These are phyloP conservation scores for Montipora foliosa DNA, from an alignment of 64 coral and sea anemone genomes.

Conservation along the genomic window DNA sequence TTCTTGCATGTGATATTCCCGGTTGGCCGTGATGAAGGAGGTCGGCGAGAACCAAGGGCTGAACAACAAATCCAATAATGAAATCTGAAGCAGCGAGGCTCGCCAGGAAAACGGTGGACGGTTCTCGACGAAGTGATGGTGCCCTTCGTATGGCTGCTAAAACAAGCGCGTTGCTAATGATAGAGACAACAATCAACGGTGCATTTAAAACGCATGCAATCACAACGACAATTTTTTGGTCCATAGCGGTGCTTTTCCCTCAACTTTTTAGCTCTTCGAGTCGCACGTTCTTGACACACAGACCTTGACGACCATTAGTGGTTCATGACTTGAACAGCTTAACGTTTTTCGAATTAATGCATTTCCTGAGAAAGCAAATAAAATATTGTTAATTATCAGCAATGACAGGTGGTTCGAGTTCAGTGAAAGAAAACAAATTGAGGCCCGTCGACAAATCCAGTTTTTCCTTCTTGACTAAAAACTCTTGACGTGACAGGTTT, in stretches of 20 bases:
- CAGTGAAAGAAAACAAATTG: too few species aligned
- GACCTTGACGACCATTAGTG: background rate
- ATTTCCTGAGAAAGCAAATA: too few species aligned
- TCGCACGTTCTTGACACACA: background rate
- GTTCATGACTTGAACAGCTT: background rate
- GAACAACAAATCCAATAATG: background rate
- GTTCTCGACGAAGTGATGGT: conserved; percentile 12
- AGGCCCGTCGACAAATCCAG: too few species aligned
- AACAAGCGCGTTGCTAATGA: background rate
- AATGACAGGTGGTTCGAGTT: too few species aligned
- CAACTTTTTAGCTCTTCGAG: background rate
- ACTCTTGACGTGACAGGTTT: too few species aligned
- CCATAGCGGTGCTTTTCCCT: too few species aligned
- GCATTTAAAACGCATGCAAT: background rate
- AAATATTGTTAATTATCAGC: too few species aligned
- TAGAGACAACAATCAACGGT: background rate
- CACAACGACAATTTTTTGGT: background rate
- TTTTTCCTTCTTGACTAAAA: too few species aligned
- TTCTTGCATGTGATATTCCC: background rate
- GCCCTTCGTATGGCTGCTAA: conserved; percentile 13
- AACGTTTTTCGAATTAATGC: background rate
- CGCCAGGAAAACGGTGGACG: background rate
- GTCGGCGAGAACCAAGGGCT: background rate
- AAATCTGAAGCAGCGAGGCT: background rate
- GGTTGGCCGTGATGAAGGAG: background rate